These are phyloP conservation scores for Malurus melanocephalus DNA, from an alignment of 2,113 vertebrate genomes.

Conservation along the genomic window DNA sequence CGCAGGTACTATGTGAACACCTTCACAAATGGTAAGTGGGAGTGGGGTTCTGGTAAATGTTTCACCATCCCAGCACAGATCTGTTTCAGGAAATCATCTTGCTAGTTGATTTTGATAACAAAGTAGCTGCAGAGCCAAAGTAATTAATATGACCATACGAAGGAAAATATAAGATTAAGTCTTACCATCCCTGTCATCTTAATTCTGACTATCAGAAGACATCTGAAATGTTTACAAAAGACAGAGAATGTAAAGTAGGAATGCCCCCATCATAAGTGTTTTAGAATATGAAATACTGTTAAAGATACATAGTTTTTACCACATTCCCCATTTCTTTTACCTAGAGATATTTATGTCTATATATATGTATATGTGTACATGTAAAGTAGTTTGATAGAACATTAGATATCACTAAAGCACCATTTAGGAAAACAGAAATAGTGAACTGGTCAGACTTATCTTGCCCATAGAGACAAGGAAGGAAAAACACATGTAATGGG, in stretches of 20 bases:
- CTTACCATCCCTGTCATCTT: neutral
- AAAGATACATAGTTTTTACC: neutral
- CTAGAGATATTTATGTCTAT: neutral
- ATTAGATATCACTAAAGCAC: neutral
- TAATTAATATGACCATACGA: neutral
- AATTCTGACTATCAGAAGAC: neutral
- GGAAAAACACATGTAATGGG: neutral
- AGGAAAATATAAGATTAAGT: neutral
- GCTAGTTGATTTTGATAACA: neutral
- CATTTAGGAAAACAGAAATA: neutral
- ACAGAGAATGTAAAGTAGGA: neutral
- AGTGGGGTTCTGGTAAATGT: neutral
- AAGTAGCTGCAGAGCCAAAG: neutral
- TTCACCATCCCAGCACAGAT: neutral
- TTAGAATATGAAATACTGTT: neutral
- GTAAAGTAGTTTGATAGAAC: neutral
- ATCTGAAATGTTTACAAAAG: neutral
- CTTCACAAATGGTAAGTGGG: slow-evolving; percentile 86
- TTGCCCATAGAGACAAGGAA: neutral
- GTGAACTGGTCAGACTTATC: neutral
- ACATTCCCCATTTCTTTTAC: neutral
- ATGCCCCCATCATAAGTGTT: neutral
- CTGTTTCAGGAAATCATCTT: neutral
- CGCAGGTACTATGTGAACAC: slow-evolving; percentile 95
- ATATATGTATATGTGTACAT: too few species aligned